Evolutionary conservation across 2,113 vertebrate genomes (phyloP), one percentile per base, ranked within the genome.

Genomic region (Nothocercus nigrocapillus): DNA sequence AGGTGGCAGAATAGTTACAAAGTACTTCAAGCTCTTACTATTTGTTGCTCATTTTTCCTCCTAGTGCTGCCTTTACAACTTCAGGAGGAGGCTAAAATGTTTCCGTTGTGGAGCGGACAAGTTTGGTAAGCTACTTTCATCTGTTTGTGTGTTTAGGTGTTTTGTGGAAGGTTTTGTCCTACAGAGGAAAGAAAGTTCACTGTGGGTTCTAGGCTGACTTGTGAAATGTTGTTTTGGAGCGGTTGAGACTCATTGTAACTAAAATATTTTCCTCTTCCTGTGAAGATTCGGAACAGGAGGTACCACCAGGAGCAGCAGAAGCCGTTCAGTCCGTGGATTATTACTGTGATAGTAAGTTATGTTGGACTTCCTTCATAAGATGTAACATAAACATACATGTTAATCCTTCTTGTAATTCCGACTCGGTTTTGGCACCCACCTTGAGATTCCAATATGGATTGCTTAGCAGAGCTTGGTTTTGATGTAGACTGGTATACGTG

Each of bases 41-140:
- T 24, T 49, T 49, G 15, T 77, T 92, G n/a, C 28, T 96, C 61
- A 22, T 97, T 98, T 97, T 98, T 98, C 96, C 97, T 99, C 97
- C 32, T 97, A 99, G 99, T 99, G 99, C 98, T 99, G 99, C 98
- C 99, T 99, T 97, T 99, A 99, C 98, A 99, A 99, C 99, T 99
- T 99, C 98, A 99, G 99, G 94, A 99, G 99, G 97, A 99, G 99
- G 97, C 98, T 99, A 97, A 99, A 99, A 99, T 99, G 99, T 98
- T 99, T 99, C 98, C 99, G 99, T 97, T 99, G 99, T 97, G 99
- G 99, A 97, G 99, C 99, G 4, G 98, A 99, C 97, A 99, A 99
- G 98, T 98, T 98, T 15, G 99, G 99, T 99, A 98, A 75, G 99
- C 98, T 88, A 34, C 36, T 1, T 3, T 83, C 13, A 45, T 42